Conservation (phyloP, 2,888 invertebrate species). For the Caenorhabditis sp. region DNA sequence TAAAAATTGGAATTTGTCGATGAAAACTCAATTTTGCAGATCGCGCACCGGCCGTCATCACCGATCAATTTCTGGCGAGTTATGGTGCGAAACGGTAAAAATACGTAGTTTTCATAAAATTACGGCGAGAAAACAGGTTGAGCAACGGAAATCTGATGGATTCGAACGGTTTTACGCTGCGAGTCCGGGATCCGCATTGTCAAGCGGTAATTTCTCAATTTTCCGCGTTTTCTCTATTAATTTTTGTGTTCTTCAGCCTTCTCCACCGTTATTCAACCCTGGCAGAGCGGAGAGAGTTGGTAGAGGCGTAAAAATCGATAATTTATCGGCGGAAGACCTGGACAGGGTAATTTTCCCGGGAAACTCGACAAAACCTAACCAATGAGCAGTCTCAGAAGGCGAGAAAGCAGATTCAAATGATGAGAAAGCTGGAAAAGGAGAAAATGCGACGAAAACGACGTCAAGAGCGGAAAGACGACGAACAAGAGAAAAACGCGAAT, state of each 20-base stretch:
- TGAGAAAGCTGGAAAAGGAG: constrained; percentile 6
- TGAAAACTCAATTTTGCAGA: constrained; percentile 19
- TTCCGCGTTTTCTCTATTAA: not conserved
- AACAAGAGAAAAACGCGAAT: constrained; percentile 5
- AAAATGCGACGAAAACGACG: constrained; percentile 2
- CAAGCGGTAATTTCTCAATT: constrained; percentile 15
- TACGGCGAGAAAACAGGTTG: no score
- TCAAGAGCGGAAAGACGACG: not conserved
- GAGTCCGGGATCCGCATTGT: constrained; percentile 9
- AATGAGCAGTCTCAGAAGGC: constrained; percentile 6
- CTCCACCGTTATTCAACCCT: constrained; percentile 23
- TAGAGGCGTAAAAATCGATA: not conserved
- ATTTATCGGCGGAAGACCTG: not conserved
- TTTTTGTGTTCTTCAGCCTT: constrained; percentile 14
- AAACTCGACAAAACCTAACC: not conserved
- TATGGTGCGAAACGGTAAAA: constrained; percentile 36
- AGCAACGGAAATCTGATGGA: constrained; percentile 36
- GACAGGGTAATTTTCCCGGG: constrained; percentile 7
- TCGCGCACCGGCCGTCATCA: constrained; percentile 26
- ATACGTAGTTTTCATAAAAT: no score
- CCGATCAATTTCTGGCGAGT: constrained; percentile 20
- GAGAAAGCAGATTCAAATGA: constrained; percentile 14
- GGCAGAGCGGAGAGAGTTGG: constrained; percentile 6
- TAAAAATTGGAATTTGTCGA: not conserved
- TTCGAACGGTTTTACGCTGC: constrained; percentile 26